Evolutionary conservation across 1,140 invertebrate genomes (phyloP).

Genomic region (Battus philenor): DNA sequence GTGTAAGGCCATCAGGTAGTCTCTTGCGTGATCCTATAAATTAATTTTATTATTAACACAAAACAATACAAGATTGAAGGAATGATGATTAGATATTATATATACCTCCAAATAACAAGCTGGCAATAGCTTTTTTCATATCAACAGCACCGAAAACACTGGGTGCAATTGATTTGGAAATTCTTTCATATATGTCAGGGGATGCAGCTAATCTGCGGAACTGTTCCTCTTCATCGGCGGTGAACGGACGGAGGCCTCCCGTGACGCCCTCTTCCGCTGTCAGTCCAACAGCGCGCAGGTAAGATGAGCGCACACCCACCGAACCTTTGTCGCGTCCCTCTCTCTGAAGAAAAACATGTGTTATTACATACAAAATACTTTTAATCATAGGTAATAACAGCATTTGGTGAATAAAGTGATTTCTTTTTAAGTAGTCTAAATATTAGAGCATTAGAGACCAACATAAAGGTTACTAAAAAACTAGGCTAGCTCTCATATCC

Average conservation of each 20-base stretch:
- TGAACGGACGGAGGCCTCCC: conserved; percentile 78
- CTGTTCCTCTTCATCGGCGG: conserved; percentile 93
- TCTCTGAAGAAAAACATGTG: conserved; percentile 46
- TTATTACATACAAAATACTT: conserved; percentile 1
- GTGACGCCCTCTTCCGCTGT: conserved; percentile 89
- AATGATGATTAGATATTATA: too few species aligned
- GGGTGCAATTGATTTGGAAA: conserved; percentile 95
- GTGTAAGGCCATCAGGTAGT: conserved; percentile 95
- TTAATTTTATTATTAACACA: conserved; percentile 20
- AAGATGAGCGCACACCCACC: conserved; percentile 95
- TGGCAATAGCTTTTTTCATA: conserved; percentile 98
- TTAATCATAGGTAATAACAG: not conserved
- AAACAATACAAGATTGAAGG: too few species aligned
- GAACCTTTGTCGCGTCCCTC: conserved; percentile 89
- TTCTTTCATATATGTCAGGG: conserved; percentile 92
- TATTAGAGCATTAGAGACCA: too few species aligned
- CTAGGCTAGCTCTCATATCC: too few species aligned
- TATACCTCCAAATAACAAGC: conserved; percentile 90
- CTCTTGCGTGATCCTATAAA: conserved; percentile 85
- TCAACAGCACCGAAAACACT: conserved; percentile 97
- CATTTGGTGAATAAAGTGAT: not conserved
- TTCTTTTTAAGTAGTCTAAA: too few species aligned
- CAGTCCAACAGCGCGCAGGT: conserved; percentile 96
- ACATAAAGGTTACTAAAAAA: too few species aligned
- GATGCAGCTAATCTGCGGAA: conserved; percentile 91